phyloP scores from a whole-genome alignment of 2,113 vertebrate species.

The Zeus faber region DNA sequence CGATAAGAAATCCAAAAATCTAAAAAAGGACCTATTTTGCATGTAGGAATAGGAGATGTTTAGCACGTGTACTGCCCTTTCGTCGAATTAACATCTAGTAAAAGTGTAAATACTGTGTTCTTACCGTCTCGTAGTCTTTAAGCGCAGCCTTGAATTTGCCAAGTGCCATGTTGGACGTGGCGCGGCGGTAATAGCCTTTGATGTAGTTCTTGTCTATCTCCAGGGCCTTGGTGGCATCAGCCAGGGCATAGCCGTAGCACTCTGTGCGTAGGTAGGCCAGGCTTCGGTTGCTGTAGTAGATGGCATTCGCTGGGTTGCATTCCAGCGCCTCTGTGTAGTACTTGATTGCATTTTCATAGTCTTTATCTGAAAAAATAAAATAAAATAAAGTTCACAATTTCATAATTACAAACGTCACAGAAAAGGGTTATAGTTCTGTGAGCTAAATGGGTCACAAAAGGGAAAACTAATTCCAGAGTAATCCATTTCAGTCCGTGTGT shows the following conservation, averaged over 20 bases:
- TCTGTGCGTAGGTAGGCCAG: slow-evolving; percentile 94
- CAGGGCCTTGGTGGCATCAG: slow-evolving; percentile 85
- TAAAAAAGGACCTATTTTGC: too few relatives aligned
- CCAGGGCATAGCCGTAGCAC: slow-evolving; percentile 92
- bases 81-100: too few relatives aligned
- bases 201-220: slow-evolving; percentile 92
- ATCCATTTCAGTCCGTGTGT: too few relatives aligned
- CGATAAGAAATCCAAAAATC: too few relatives aligned
- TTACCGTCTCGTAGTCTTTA: slow-evolving; percentile 93
- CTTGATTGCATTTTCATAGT: slow-evolving; percentile 92
- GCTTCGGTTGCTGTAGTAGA: slow-evolving; percentile 93
- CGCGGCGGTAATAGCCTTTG: slow-evolving; percentile 92
- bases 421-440: background rate
- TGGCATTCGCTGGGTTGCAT: slow-evolving; percentile 83
- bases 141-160: slow-evolving; percentile 94
- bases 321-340: slow-evolving; percentile 89
- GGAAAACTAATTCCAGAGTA: too few relatives aligned
- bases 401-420: too few relatives aligned
- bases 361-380: slow-evolving; percentile 77
- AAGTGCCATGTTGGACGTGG: slow-evolving; percentile 94
- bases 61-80: too few relatives aligned
- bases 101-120: too few relatives aligned
- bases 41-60: too few relatives aligned
- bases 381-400: too few relatives aligned
- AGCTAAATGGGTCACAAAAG: too few relatives aligned